phyloP scores from a whole-genome alignment of 2,888 invertebrate genomes.

The Glaucopsyche alexis region DNA sequence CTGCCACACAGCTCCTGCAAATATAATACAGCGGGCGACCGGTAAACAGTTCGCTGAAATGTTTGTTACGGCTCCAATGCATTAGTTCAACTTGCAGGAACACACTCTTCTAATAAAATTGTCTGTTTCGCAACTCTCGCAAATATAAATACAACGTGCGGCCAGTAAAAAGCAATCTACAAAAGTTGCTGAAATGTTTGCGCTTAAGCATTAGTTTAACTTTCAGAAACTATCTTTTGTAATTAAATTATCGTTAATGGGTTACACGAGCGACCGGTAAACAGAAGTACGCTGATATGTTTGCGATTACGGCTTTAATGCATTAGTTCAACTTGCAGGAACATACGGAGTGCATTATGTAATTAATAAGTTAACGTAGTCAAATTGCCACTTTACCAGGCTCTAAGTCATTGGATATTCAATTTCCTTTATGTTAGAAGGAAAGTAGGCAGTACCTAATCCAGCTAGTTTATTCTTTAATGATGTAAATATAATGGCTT shows the following conservation, averaged over 20 bases:
- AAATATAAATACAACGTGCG: neutral
- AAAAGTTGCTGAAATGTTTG: too few relatives aligned
- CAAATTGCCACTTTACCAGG: neutral
- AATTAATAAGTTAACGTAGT: constrained; percentile 1
- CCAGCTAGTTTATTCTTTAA: too few relatives aligned
- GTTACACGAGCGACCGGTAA: neutral
- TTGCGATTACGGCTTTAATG: neutral
- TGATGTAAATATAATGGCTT: too few relatives aligned
- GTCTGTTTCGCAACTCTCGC: neutral
- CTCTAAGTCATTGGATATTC: too few relatives aligned
- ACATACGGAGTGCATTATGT: neutral
- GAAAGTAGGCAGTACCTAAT: too few relatives aligned
- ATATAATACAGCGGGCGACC: constrained; percentile 13
- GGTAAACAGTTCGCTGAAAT: neutral
- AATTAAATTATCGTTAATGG: neutral
- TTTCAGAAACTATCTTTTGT: neutral
- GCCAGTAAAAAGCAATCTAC: too few relatives aligned
- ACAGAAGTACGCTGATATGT: neutral
- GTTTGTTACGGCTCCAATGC: neutral
- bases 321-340: neutral
- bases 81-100: neutral
- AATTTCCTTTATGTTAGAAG: too few relatives aligned
- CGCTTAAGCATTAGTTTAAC: neutral
- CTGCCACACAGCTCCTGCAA: constrained; percentile 9
- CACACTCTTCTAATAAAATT: neutral